These are phyloP conservation scores for Zingel zingel DNA, from an alignment of 2,113 vertebrate genomes.

Conservation along the genomic window DNA sequence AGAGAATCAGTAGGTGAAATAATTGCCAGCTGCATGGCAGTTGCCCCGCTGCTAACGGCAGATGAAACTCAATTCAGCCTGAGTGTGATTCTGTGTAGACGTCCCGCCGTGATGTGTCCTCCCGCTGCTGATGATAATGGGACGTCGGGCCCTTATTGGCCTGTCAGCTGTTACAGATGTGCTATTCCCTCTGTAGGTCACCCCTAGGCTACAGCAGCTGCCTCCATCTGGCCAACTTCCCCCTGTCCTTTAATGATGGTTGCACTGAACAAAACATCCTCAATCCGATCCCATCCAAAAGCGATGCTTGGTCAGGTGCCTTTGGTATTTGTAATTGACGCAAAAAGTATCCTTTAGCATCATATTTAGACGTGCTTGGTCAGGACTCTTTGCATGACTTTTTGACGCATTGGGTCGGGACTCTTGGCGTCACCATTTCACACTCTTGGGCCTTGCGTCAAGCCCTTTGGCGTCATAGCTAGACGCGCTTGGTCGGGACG, in stretches of 20 bases:
- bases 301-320: no score
- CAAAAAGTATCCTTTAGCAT: no score
- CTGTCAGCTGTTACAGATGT: slow-evolving; percentile 77
- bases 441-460: no score
- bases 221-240: slow-evolving; percentile 15
- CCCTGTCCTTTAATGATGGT: neutral
- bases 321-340: no score
- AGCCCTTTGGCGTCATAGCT: no score
- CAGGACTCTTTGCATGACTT: no score
- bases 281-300: no score
- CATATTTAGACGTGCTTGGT: no score
- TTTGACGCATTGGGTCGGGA: no score
- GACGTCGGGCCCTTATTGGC: slow-evolving; percentile 64
- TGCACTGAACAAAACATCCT: neutral
- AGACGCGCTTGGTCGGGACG: no score
- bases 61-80: slow-evolving; percentile 32
- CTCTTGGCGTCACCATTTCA: no score
- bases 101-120: slow-evolving; percentile 25
- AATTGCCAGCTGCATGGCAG: slow-evolving; percentile 28
- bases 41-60: slow-evolving; percentile 27
- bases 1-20: slow-evolving; percentile 20
- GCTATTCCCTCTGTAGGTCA: slow-evolving; percentile 68
- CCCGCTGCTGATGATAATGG: slow-evolving; percentile 69
- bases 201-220: slow-evolving; percentile 67
- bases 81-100: slow-evolving; percentile 39